Conservation (phyloP, 2,797 vertebrate genomes). For the Parambassis ranga region DNA sequence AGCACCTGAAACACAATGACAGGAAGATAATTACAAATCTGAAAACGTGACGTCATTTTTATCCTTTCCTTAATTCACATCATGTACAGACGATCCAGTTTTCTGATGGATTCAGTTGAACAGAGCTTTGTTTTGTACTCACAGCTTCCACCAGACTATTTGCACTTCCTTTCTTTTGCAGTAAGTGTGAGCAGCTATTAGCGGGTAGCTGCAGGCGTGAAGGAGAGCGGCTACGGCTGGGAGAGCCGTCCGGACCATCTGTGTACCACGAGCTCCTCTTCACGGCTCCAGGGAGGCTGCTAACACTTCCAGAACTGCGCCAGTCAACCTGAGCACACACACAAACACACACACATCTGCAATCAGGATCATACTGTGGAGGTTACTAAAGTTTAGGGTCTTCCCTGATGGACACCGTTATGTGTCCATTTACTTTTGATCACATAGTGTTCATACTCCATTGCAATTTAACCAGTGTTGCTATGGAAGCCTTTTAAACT, state of each 20-base stretch:
- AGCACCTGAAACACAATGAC: conserved; percentile 84
- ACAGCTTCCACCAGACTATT: conserved; percentile 97
- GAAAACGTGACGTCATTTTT: neutral
- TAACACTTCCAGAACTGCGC: conserved; percentile 84
- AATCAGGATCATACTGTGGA: too few relatives aligned
- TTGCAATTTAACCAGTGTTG: too few relatives aligned
- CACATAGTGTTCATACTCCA: too few relatives aligned
- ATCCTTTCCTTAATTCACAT: too few relatives aligned
- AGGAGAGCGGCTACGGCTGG: conserved; percentile 83
- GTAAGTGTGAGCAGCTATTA: conserved; percentile 81
- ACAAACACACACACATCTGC: neutral
- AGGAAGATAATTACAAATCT: neutral
- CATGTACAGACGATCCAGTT: too few relatives aligned
- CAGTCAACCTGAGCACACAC: conserved; percentile 83
- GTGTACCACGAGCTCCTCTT: conserved; percentile 95
- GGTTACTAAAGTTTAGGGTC: too few relatives aligned
- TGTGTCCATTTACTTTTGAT: too few relatives aligned
- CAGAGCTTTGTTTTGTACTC: conserved; percentile 67
- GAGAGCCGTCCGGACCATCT: conserved; percentile 80
- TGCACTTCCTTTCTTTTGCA: conserved; percentile 92
- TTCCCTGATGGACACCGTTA: too few relatives aligned
- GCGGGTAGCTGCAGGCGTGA: conserved; percentile 86
- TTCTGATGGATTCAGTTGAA: too few relatives aligned
- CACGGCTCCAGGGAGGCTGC: conserved; percentile 85
- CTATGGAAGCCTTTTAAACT: too few relatives aligned